Evolutionary conservation across 2,113 vertebrate species (phyloP).

Genomic region (Tupaia chinensis): DNA sequence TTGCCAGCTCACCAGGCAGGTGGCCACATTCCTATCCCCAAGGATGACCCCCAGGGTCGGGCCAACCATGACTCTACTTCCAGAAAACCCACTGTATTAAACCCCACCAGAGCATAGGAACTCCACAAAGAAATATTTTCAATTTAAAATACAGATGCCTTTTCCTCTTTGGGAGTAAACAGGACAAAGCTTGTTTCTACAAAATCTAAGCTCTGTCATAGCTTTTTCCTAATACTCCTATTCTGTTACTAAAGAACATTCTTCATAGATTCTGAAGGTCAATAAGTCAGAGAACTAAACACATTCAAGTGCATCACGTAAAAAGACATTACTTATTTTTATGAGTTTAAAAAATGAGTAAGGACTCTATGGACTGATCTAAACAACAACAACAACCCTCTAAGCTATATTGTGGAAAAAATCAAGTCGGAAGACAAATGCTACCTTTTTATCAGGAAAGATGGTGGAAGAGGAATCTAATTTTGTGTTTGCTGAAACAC

Average conservation of each 20-base stretch:
- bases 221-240: conserved; percentile 1
- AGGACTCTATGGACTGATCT: not conserved
- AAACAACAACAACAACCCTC: not conserved
- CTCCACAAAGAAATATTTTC: conserved; percentile 13
- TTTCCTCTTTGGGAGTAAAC: not conserved
- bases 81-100: not conserved
- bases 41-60: not conserved
- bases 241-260: conserved; percentile 34
- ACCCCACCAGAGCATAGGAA: not conserved
- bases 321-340: not conserved
- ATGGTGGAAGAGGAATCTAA: not conserved
- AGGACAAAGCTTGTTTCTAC: conserved; percentile 24
- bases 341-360: not conserved
- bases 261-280: conserved; percentile 31
- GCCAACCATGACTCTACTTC: not conserved
- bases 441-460: not conserved
- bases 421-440: not conserved
- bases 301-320: not conserved
- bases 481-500: not conserved
- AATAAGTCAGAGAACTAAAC: not conserved
- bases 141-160: not conserved
- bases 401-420: not conserved
- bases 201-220: not conserved
- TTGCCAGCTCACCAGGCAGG: not conserved
- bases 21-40: not conserved